phyloP scores from a whole-genome alignment of 2,113 vertebrate species.

The Corythoichthys haematopterus region DNA sequence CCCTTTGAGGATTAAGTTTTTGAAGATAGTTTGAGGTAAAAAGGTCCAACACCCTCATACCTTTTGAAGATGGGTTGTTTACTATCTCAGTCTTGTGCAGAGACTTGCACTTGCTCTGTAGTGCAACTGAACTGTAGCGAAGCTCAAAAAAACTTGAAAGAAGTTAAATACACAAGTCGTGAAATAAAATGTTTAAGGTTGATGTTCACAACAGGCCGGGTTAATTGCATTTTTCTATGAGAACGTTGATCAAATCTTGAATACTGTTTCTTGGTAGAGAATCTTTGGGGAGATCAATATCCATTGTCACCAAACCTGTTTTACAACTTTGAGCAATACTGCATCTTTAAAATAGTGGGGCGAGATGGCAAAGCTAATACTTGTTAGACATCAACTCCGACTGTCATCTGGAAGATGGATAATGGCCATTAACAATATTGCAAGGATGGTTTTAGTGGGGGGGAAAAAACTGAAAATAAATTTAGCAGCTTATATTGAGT shows the following conservation, averaged over 20 bases:
- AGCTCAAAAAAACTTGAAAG: background rate
- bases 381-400: slow-evolving; percentile 57
- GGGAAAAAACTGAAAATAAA: background rate
- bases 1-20: no score
- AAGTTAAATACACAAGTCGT: background rate
- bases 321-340: slow-evolving; percentile 71
- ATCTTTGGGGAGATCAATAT: slow-evolving; percentile 70
- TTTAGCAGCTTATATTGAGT: background rate
- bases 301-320: slow-evolving; percentile 59
- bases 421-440: background rate
- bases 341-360: slow-evolving; percentile 81
- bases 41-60: no score
- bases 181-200: background rate
- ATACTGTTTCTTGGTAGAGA: slow-evolving; percentile 25
- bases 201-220: background rate
- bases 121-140: background rate
- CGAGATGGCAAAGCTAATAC: slow-evolving; percentile 57
- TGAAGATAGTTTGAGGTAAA: no score
- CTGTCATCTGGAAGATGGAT: slow-evolving; percentile 31
- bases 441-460: background rate
- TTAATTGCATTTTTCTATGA: background rate
- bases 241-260: slow-evolving; percentile 4
- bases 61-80: background rate
- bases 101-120: background rate
- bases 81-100: background rate